These are phyloP conservation scores for Scarus forsteni DNA, from an alignment of 2,797 vertebrate species.

Conservation along the genomic window DNA sequence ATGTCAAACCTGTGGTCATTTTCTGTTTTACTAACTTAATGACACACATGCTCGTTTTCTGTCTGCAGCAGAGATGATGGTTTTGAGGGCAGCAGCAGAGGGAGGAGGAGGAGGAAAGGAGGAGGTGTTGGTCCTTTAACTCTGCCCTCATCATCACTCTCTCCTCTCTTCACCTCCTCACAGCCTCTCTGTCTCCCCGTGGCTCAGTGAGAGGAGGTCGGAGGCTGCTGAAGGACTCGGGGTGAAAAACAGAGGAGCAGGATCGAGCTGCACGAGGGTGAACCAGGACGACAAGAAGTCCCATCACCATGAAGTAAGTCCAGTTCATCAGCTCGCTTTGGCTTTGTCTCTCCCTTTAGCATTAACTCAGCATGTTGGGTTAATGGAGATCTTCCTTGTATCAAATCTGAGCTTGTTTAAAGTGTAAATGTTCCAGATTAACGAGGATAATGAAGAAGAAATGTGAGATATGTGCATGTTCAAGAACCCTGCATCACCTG, in stretches of 20 bases:
- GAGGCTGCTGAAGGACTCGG: conserved; percentile 16
- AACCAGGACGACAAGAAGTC: background rate
- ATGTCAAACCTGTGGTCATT: too few relatives aligned
- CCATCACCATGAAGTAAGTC: conserved; percentile 65
- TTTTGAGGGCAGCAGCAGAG: conserved; percentile 7
- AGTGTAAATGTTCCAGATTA: too few relatives aligned
- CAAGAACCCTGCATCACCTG: background rate
- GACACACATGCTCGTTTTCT: background rate
- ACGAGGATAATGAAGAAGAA: background rate
- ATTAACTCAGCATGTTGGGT: too few relatives aligned
- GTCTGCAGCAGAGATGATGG: conserved; percentile 23
- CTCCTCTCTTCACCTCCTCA: conserved; percentile 54
- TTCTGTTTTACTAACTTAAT: too few relatives aligned
- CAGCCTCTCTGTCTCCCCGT: background rate
- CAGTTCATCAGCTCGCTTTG: background rate
- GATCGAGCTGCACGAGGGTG: conserved; percentile 26
- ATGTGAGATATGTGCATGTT: background rate
- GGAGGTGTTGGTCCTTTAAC: conserved; percentile 35
- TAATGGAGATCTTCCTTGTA: too few relatives aligned
- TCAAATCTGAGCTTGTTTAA: too few relatives aligned
- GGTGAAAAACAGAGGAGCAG: background rate
- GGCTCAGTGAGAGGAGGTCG: background rate
- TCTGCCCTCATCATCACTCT: conserved; percentile 43
- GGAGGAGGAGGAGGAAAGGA: background rate
- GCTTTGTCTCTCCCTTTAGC: background rate